These are phyloP conservation scores for Acrocephalus kingi DNA, from an alignment of 2,113 vertebrate genomes.

Conservation along the genomic window DNA sequence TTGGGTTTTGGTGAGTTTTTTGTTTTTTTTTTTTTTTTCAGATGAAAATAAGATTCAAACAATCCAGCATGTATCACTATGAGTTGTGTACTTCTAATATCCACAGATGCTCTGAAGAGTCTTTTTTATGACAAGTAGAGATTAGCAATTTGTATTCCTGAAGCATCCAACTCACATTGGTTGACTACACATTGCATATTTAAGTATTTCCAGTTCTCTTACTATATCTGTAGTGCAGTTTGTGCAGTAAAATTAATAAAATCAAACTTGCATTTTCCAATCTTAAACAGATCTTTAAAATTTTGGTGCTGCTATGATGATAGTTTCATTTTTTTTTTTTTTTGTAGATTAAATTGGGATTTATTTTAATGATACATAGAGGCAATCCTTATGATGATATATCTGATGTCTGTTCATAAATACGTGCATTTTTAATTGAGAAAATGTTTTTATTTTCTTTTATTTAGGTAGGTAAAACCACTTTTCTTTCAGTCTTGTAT, in stretches of 20 bases:
- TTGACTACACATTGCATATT: background rate
- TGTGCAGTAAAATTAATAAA: background rate
- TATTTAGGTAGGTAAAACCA: background rate
- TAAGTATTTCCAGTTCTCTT: background rate
- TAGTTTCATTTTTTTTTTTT: background rate
- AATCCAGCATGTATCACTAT: background rate
- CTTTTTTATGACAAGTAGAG: background rate
- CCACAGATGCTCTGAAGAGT: background rate
- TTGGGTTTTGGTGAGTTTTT: background rate
- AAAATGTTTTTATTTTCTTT: background rate
- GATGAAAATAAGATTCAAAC: background rate
- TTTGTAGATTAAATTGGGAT: background rate
- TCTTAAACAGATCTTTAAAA: background rate
- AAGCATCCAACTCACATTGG: rapidly evolving
- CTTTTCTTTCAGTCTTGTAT: background rate
- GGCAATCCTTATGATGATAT: background rate
- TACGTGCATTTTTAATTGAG: background rate
- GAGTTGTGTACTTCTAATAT: background rate
- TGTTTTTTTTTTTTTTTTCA: rapidly evolving
- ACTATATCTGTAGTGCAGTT: background rate
- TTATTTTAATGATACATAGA: background rate
- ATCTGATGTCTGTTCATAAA: background rate
- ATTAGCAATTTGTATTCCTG: background rate
- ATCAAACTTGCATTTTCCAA: background rate
- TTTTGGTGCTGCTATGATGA: background rate